Base-by-base conservation (phyloP, 2,888 invertebrate species). In the Coecobrya sp. region DNA sequence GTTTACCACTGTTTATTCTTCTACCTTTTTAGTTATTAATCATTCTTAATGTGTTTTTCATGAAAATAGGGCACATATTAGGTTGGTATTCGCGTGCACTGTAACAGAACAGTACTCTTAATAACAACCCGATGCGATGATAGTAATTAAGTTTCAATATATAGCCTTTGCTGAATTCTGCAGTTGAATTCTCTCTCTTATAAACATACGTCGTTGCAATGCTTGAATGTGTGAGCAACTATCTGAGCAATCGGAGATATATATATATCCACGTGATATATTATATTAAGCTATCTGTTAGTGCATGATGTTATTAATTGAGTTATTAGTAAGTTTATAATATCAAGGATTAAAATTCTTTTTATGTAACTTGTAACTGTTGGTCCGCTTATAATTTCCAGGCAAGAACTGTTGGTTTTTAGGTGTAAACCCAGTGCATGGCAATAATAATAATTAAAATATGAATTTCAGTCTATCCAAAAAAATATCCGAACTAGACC, bases 141-240 rank as follows among this genome's bases (percentile, higher is more conserved):
- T 36, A 81, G 36, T 55, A 19, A 76, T 81, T 81, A n/a, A 55
- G 59, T 30, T 81, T 79, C n/a, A 79, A 79, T 52, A 4, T n/a
- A 13, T 65, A 68, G 68, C 70, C 86, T 85, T 27, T 86, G 65
- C 84, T 84, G 65, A 84, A 62, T 16, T 81, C 55, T 55, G 59
- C 59, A 81, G 62, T 45, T 16, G 22, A 65, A 81, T 55, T 84
- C 82, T 59, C 19, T 82, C n/a, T 55, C 10, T 79, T 55, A 52
- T 55, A 4, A 19, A 68, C 22, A 76, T 84, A 84, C 62, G 30
- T 84, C 42, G 45, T 62, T 84, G 62, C 65, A 79, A 49, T 81
- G 88, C 88, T 89, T 82, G 22, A 88, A 68, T 89, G 82, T 89
- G 89, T 82, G 89, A 70, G 84, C 90, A 36, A 68, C 62, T 93